Conservation (phyloP, 2,888 invertebrate species). For the Uropetala carovei region DNA sequence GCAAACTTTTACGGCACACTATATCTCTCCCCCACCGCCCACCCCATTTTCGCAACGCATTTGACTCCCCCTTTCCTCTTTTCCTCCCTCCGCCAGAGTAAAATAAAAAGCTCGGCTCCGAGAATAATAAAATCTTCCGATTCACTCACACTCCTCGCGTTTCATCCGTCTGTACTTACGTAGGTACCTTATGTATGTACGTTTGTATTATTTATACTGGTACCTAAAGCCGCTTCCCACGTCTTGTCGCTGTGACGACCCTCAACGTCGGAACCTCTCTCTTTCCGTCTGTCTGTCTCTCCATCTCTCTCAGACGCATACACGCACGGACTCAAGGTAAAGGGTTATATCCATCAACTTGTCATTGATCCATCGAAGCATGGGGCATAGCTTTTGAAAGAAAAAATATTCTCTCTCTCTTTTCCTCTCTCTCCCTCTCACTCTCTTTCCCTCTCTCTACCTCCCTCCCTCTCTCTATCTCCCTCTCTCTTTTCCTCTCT, state of each 20-base stretch:
- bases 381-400: neutral
- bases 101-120: neutral
- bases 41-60: neutral
- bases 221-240: neutral
- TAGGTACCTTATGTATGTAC: neutral
- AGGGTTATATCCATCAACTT: neutral
- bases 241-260: neutral
- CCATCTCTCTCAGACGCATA: neutral
- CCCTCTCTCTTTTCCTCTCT: no score
- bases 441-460: no score
- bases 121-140: neutral
- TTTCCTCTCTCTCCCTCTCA: no score
- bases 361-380: neutral
- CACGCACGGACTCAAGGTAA: neutral
- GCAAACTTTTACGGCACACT: conserved; percentile 1
- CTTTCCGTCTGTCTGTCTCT: neutral
- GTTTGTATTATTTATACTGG: neutral
- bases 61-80: conserved; percentile 28
- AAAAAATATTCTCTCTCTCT: neutral
- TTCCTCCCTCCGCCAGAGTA: neutral
- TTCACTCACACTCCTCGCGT: neutral
- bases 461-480: no score
- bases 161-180: neutral
- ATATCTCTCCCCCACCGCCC: neutral
- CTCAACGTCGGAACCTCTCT: neutral